Conservation (phyloP, 2,113 vertebrate species). For the Pangasianodon hypophthalmus region DNA sequence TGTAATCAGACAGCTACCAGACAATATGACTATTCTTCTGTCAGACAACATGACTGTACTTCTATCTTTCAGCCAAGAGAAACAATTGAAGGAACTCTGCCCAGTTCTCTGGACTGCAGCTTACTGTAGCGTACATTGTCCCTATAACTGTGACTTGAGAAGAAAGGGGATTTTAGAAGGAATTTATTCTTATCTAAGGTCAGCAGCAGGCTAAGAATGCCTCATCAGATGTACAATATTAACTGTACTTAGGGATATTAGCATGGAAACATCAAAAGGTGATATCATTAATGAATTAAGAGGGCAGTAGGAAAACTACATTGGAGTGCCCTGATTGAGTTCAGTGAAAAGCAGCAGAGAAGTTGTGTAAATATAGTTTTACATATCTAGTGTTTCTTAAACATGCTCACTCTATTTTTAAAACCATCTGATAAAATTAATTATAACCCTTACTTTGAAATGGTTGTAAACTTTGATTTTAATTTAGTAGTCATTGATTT, state of each 20-base stretch:
- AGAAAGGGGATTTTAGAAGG: not conserved
- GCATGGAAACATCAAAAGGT: not conserved
- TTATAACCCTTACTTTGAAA: not conserved
- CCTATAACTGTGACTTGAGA: not conserved
- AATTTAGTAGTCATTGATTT: not conserved
- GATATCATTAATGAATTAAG: not conserved
- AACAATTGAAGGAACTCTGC: conserved; percentile 32
- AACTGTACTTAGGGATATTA: not conserved
- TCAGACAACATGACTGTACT: not conserved
- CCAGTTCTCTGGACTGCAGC: not conserved
- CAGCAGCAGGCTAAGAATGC: not conserved
- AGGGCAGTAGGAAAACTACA: not conserved
- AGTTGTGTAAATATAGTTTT: not conserved
- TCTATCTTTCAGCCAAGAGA: conserved; percentile 3
- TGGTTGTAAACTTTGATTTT: not conserved
- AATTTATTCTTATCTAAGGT: not conserved
- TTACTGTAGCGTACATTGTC: not conserved
- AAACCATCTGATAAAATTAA: not conserved
- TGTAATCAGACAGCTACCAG: not conserved
- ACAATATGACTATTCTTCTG: not conserved
- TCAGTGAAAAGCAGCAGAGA: not conserved
- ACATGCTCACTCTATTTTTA: not conserved
- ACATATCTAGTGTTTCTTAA: not conserved
- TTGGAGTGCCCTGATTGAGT: not conserved
- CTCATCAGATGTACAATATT: not conserved